Percentiles rank a stretch among this genome's conserved stretches.
Evolutionary conservation across 2,113 vertebrate species (phyloP).

Genomic region (Sarotherodon lohbergeri): DNA sequence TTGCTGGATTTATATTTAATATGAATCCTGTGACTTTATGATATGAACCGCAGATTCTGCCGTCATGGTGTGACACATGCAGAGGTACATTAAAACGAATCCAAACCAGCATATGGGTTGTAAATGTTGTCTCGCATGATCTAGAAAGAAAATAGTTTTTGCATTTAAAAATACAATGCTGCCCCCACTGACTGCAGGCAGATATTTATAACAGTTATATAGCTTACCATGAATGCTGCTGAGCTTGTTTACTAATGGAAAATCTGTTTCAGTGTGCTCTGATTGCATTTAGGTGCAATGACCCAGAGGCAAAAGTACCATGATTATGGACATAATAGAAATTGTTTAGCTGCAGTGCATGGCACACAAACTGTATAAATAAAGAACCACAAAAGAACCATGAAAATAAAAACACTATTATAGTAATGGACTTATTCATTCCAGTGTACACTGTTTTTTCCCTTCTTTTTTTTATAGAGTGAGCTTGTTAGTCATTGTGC

Average conservation of each 20-base stretch:
- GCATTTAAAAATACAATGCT: not conserved
- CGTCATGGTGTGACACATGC: not conserved
- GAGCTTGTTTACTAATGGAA: not conserved
- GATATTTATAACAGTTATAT: not conserved
- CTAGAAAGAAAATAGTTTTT: not conserved
- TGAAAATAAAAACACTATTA: not conserved
- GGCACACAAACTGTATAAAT: not conserved
- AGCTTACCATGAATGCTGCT: not conserved
- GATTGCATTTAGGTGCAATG: not conserved
- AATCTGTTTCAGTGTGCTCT: not conserved
- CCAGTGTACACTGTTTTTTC: not conserved
- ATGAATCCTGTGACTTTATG: not conserved
- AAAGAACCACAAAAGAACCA: not conserved
- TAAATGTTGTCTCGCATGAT: not conserved
- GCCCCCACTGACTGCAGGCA: not conserved
- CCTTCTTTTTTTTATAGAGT: not conserved
- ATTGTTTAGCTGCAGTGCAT: not conserved
- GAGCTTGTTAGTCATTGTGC: conserved; percentile 1
- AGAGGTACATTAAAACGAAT: not conserved
- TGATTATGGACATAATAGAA: not conserved
- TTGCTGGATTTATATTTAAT: not conserved
- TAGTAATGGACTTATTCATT: not conserved
- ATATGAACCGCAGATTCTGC: not conserved
- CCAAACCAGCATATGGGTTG: not conserved
- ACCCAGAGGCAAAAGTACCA: not conserved